A percentile compares a stretch with the other conserved stretches of the same genome.
Conservation (phyloP, 2,888 invertebrate species). For the Caenorhabditis virilis region DNA sequence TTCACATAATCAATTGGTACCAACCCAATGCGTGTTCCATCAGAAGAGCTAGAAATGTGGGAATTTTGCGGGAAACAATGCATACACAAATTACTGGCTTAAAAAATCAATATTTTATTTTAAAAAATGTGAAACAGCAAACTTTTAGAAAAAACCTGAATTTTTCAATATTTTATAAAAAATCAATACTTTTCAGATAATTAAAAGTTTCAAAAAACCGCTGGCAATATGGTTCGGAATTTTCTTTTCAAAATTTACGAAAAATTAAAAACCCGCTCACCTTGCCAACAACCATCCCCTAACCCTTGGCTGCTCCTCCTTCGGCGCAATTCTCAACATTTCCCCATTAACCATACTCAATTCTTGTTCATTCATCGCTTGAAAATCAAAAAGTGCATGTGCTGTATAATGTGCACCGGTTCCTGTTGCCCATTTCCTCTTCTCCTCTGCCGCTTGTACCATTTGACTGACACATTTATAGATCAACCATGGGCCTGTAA, state of each 20-base stretch:
- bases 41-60: conserved; percentile 68
- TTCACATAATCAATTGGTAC: conserved; percentile 74
- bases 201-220: too few species aligned
- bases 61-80: too few species aligned
- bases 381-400: conserved; percentile 79
- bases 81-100: too few species aligned
- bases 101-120: too few species aligned
- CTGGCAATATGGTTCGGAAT: too few species aligned
- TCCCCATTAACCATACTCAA: conserved; percentile 81
- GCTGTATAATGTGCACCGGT: conserved; percentile 71
- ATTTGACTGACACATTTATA: conserved; percentile 78
- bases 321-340: conserved; percentile 81
- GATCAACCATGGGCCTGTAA: conserved; percentile 89
- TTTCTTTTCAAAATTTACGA: too few species aligned
- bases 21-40: conserved; percentile 72
- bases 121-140: background rate
- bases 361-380: conserved; percentile 77
- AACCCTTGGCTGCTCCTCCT: conserved; percentile 78
- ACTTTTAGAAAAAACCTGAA: background rate
- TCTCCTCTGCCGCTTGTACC: conserved; percentile 62
- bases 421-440: conserved; percentile 71
- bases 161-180: too few species aligned
- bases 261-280: conserved; percentile 20
- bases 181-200: too few species aligned
- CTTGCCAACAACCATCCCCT: conserved; percentile 73